Conservation (phyloP, 2,113 vertebrate species). For the Macrotus californicus region DNA sequence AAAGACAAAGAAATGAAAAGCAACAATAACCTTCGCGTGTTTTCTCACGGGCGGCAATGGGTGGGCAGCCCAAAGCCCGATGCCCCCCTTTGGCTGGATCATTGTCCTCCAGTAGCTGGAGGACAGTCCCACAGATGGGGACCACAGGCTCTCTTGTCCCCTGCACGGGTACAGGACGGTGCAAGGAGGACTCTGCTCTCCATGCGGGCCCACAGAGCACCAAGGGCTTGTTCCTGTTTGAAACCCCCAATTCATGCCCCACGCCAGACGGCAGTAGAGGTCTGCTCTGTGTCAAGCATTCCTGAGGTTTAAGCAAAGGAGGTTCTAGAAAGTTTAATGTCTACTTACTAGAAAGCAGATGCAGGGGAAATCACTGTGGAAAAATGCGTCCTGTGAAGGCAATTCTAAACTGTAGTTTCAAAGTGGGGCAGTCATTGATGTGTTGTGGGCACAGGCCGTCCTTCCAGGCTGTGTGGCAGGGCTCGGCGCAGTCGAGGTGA, state of each 20-base stretch:
- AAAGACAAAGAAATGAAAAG: neutral
- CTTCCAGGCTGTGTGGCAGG: neutral
- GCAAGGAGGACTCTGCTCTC: neutral
- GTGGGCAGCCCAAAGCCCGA: neutral
- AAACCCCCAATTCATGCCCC: neutral
- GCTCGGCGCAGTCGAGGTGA: neutral
- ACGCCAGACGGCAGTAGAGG: neutral
- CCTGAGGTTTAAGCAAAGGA: neutral
- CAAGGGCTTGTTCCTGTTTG: neutral
- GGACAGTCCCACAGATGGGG: neutral
- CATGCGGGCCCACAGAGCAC: fast-evolving
- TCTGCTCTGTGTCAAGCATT: neutral
- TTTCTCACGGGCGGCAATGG: neutral
- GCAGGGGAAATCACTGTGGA: neutral
- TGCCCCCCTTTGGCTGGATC: neutral
- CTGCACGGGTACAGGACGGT: neutral
- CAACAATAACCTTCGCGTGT: neutral
- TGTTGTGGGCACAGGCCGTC: neutral
- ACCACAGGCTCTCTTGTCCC: neutral
- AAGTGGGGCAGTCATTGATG: neutral
- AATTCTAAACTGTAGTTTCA: neutral
- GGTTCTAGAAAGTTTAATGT: neutral
- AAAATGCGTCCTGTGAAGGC: neutral
- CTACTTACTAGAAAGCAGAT: neutral
- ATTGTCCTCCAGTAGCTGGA: neutral